Conservation (phyloP, 2,888 invertebrate species). For the Brenthis ino region DNA sequence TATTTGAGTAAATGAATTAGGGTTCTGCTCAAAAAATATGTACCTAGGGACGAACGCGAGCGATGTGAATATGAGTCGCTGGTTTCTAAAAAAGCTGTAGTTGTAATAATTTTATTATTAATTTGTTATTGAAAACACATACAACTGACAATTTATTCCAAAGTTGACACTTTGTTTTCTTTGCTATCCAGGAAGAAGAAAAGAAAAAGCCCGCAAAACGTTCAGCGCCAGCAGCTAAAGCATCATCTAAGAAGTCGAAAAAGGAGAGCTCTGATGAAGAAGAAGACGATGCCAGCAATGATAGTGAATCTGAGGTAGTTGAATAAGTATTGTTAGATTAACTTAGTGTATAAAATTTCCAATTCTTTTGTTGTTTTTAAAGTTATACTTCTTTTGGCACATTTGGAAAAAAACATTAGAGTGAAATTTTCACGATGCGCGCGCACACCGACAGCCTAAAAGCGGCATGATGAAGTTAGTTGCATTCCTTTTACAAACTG, state of each 20-base stretch:
- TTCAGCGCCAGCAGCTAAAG: slow-evolving; percentile 75
- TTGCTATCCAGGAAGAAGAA: slow-evolving; percentile 53
- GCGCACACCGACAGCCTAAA: too few species aligned
- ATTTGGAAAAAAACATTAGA: too few species aligned
- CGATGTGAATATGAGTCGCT: too few species aligned
- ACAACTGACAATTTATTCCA: neutral
- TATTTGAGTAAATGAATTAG: too few species aligned
- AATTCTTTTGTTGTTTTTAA: neutral
- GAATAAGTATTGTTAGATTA: neutral
- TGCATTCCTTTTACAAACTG: too few species aligned
- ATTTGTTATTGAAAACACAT: neutral
- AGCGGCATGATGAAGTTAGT: too few species aligned
- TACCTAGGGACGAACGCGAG: too few species aligned
- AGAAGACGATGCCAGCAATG: slow-evolving; percentile 49
- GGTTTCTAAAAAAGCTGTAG: too few species aligned
- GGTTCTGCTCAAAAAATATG: too few species aligned
- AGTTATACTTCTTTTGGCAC: too few species aligned
- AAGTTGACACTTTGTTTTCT: neutral
- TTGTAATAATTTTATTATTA: too few species aligned
- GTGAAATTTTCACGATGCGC: too few species aligned
- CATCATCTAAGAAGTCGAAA: slow-evolving; percentile 47
- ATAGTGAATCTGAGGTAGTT: slow-evolving; percentile 53
- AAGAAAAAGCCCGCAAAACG: slow-evolving; percentile 83
- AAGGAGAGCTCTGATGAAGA: slow-evolving; percentile 50
- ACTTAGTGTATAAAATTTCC: neutral